Base-by-base conservation (phyloP, 2,888 invertebrate species). In the Galerucella nymphaeae region DNA sequence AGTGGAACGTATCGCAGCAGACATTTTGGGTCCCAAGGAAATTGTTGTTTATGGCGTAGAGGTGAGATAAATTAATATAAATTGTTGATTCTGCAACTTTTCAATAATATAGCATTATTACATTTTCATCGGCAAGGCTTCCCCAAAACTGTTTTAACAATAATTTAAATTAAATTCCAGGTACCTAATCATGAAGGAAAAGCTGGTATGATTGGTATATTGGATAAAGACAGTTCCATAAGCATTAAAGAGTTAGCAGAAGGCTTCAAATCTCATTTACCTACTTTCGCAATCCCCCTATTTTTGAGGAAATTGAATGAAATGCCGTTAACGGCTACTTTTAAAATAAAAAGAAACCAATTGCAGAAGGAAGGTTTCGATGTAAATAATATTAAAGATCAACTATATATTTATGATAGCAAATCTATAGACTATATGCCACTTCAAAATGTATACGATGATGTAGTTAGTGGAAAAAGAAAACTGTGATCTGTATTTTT, bases 21-120 rank as follows among this genome's bases (percentile, higher is more conserved):
- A 93, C 70, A 89, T 93, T 41, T 88, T 94, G 65, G 91, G 90
- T 0, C 89, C 96, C 73, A 91, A 91, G 75, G 86, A 87, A 78
- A 93, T 93, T 3, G 97, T 97, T 0, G 98, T 97, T 0, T 98
- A 96, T 83, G 98, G 98, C 0, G 97, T 98, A 0, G 92, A 96
- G 87, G 94, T 98, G 83, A 18, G 53, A 10, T 4, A 18, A 6
- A 18, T 18, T 9, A 45, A 45, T 14, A 38, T 38, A 38, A 38
- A 8, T 38, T 38, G 30, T 9, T 38, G 30, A 38, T 38, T 38
- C 6, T 6, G 8, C 30, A 38, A 38, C 8, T 38, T 38, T 38
- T 38, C 8, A 9, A 38, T 38, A 9, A 1, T 1, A 38, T 9
- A 9, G 30, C 30, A 8, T 9, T 38, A 38, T 38, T 38, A 1